These are phyloP conservation scores for Anhinga anhinga DNA, from an alignment of 2,113 vertebrate species.

Conservation along the genomic window DNA sequence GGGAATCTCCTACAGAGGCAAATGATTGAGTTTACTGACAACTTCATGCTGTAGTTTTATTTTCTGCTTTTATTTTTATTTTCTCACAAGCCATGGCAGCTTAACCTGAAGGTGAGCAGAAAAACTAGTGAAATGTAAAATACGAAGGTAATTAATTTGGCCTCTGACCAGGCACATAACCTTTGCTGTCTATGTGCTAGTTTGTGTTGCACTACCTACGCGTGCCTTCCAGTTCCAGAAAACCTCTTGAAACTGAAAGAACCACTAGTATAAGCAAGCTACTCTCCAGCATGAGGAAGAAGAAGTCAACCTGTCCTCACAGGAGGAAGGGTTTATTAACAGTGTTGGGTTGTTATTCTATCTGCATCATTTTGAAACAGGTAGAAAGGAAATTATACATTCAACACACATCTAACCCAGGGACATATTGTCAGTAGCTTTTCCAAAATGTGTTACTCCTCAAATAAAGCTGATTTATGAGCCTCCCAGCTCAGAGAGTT, in stretches of 20 bases:
- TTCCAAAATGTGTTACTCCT: conserved; percentile 7
- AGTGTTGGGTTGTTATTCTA: background rate
- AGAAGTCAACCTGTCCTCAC: background rate
- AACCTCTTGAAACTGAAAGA: background rate
- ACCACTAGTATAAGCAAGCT: background rate
- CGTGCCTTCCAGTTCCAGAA: background rate
- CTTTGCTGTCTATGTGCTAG: background rate
- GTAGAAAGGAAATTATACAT: background rate
- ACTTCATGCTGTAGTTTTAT: background rate
- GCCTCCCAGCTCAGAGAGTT: background rate
- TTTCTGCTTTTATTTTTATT: background rate
- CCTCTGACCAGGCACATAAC: background rate
- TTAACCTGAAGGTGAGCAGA: background rate
- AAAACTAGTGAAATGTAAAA: background rate
- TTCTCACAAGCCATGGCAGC: background rate
- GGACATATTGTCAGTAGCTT: background rate
- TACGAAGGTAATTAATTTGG: background rate
- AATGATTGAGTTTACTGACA: conserved; percentile 5
- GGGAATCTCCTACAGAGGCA: background rate
- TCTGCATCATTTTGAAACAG: background rate
- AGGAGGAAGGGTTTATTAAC: background rate
- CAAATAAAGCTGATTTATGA: conserved; percentile 62
- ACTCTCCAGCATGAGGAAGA: background rate
- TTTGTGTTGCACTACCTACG: background rate
- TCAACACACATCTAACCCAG: background rate